Percentiles rank a stretch among this genome's conserved stretches.
phyloP scores from a whole-genome alignment of 2,888 invertebrate genomes.

The Cordilura impudica region DNA sequence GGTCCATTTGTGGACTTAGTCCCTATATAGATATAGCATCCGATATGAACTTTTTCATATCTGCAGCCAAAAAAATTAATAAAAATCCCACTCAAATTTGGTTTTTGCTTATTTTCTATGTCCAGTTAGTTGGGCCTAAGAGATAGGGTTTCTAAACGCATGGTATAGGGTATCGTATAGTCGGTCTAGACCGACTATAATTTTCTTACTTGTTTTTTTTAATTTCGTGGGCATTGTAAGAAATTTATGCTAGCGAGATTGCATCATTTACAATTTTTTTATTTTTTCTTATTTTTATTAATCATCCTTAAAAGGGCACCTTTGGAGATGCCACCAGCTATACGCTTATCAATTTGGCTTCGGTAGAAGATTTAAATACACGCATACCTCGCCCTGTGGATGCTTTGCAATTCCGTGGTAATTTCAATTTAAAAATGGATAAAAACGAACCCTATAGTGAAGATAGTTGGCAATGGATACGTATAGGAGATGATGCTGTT shows the following conservation, averaged over 20 bases:
- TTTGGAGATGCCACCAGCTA: constrained; percentile 84
- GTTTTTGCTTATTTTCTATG: too few relatives aligned
- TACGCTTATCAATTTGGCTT: constrained; percentile 83
- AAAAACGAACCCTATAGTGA: constrained; percentile 82
- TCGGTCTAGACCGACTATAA: too few relatives aligned
- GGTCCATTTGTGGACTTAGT: too few relatives aligned
- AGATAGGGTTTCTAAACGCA: too few relatives aligned
- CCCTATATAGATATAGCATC: too few relatives aligned
- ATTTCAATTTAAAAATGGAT: constrained; percentile 83
- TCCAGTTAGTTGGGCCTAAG: too few relatives aligned
- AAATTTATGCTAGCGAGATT: not conserved
- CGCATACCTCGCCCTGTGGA: constrained; percentile 79
- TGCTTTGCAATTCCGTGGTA: constrained; percentile 83
- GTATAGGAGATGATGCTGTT: constrained; percentile 77
- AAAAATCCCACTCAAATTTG: too few relatives aligned
- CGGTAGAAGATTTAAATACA: constrained; percentile 83
- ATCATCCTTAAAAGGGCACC: constrained; percentile 78
- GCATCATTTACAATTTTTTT: not conserved
- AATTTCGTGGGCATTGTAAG: not conserved
- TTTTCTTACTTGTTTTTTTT: not conserved
- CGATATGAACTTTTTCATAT: too few relatives aligned
- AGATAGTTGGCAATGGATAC: constrained; percentile 85
- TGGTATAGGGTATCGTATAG: too few relatives aligned
- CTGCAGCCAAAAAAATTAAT: too few relatives aligned
- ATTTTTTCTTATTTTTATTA: constrained; percentile 20